Evolutionary conservation across 2,888 invertebrate species (phyloP), one percentile per base, ranked within the genome.

Genomic region (Peribatodes rhomboidaria): DNA sequence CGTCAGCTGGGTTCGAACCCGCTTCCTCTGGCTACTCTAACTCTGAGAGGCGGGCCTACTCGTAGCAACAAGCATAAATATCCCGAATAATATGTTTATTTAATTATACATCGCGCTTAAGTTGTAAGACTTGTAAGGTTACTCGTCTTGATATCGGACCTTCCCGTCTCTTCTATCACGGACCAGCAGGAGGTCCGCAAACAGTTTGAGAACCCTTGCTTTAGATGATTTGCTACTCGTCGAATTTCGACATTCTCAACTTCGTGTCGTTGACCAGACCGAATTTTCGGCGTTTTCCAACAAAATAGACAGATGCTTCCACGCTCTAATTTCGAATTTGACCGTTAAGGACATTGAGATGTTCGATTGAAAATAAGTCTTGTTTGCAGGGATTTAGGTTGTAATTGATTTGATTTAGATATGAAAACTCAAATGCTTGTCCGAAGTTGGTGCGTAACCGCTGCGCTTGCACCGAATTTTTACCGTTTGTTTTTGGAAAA

Each of bases 311-410:
- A n/a, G n/a, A n/a, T 44, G 46, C 37, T 68, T 68, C 55, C 57
- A 69, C 67, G 70, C 69, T 70, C 68, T 46, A 65, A 53, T 65
- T 72, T 73, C 69, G 50, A 67, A 70, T 70, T 67, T 42, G 54
- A 69, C 66, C 63, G 69, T 69, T 65, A 35, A 9, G 6, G 16
- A 49, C 14, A 14, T 16, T 16, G 27, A 0, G 1, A 4, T 13
- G 0, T 22, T 22, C 11, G n/a, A n/a, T 2, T 20, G 13, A 44
- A 44, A 22, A n/a, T 44, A 8, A 22, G 13, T 22, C 20, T 44
- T 44, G 22, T 44, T 22, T 20, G 22, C 11, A 11, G 7, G 13
- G 2, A 4, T 11, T 44, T 11, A 22, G 44, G 13, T 13, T 44
- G 20, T 6, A 44, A 44, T 22, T 44, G 22, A 44, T 1, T 6